Evolutionary conservation across 2,888 invertebrate species (phyloP).

Genomic region (Chrysotoxum bicinctum): DNA sequence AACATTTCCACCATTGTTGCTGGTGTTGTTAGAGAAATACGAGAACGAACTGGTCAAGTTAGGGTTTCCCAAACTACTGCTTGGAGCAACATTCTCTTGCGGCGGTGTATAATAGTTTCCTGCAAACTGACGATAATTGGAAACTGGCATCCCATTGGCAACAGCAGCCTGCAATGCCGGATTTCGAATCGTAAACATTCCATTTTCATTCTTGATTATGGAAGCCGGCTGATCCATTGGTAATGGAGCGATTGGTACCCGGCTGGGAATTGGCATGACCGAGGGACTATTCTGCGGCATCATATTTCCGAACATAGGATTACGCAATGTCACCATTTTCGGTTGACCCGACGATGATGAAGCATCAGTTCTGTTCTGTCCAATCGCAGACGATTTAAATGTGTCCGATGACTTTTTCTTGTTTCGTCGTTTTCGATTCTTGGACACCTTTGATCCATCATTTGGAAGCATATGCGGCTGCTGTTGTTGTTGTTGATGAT

Average conservation of each 20-base stretch:
- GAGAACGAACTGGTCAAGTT: slow-evolving; percentile 76
- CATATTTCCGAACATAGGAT: slow-evolving; percentile 85
- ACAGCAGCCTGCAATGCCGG: slow-evolving; percentile 83
- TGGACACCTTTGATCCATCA: slow-evolving; percentile 75
- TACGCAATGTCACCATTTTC: slow-evolving; percentile 89
- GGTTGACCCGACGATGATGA: slow-evolving; percentile 75
- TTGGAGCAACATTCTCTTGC: slow-evolving; percentile 78
- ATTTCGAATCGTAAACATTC: slow-evolving; percentile 93
- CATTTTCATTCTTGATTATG: slow-evolving; percentile 87
- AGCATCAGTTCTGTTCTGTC: slow-evolving; percentile 28
- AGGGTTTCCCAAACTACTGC: slow-evolving; percentile 26
- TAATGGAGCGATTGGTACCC: slow-evolving; percentile 74
- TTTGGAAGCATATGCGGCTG: slow-evolving; percentile 64
- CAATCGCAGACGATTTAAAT: slow-evolving; percentile 27
- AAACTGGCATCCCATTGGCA: slow-evolving; percentile 79
- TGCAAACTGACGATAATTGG: slow-evolving; percentile 79
- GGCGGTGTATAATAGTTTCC: slow-evolving; percentile 80
- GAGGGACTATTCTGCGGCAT: slow-evolving; percentile 52
- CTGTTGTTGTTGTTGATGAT: slow-evolving; percentile 16
- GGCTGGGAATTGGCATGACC: slow-evolving; percentile 43
- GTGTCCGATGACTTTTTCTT: slow-evolving; percentile 77
- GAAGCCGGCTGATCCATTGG: slow-evolving; percentile 84
- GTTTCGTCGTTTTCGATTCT: slow-evolving; percentile 78
- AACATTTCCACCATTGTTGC: slow-evolving; percentile 77
- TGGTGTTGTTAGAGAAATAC: slow-evolving; percentile 64